phyloP scores from a whole-genome alignment of 2,113 vertebrate genomes.

The mouse (Mus musculus) region DNA sequence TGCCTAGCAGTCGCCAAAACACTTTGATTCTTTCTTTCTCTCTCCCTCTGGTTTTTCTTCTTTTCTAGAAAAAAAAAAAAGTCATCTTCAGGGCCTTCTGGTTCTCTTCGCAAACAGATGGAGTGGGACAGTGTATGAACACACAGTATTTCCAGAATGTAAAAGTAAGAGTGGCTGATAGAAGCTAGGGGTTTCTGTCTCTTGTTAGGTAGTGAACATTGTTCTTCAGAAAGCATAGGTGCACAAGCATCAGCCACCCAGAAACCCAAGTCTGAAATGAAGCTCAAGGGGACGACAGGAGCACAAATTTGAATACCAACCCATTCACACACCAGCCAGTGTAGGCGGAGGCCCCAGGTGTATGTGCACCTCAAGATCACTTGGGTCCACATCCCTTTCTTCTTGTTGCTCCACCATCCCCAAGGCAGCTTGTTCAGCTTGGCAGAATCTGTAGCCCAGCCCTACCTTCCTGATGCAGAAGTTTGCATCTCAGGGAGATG shows the following conservation, averaged over 20 bases:
- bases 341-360: not conserved
- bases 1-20: not conserved
- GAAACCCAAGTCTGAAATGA: not conserved
- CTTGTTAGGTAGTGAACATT: not conserved
- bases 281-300: not conserved
- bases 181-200: not conserved
- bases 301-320: not conserved
- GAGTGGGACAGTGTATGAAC: not conserved
- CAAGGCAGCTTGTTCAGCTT: not conserved
- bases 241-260: not conserved
- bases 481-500: not conserved
- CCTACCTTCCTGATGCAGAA: not conserved
- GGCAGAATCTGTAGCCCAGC: not conserved
- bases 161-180: not conserved
- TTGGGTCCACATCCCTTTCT: not conserved
- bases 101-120: not conserved
- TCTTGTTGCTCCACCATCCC: not conserved
- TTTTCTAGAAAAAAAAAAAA: not conserved
- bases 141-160: not conserved
- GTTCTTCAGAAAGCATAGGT: not conserved
- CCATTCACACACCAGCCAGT: fast-evolving
- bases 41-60: not conserved
- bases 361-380: not conserved
- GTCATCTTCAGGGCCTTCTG: not conserved
- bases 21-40: not conserved